Percentiles rank a stretch among this genome's conserved stretches.
These are phyloP conservation scores for Empis stercorea DNA, from an alignment of 2,888 invertebrate species.

Conservation along the genomic window DNA sequence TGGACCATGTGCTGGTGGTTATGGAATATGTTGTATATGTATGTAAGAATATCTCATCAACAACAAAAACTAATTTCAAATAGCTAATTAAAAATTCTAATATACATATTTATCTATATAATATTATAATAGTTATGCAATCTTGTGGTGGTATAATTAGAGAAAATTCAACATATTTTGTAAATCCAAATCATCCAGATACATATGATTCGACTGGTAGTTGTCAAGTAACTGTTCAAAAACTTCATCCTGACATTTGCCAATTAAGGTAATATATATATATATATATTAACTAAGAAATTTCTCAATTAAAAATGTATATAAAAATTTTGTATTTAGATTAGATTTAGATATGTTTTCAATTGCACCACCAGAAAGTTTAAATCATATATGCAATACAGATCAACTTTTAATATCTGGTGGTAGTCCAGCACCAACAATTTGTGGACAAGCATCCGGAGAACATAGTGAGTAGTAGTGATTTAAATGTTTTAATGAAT, in stretches of 20 bases:
- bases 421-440: slow-evolving; percentile 62
- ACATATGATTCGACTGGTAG: slow-evolving; percentile 65
- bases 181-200: slow-evolving; percentile 67
- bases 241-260: slow-evolving; percentile 65
- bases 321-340: slow-evolving; percentile 31
- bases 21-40: slow-evolving; percentile 36
- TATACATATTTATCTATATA: neutral
- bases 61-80: neutral
- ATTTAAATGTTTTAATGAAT: neutral
- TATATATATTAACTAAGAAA: no score
- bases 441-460: slow-evolving; percentile 69
- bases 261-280: slow-evolving; percentile 54
- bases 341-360: slow-evolving; percentile 68
- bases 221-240: slow-evolving; percentile 70
- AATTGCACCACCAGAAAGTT: slow-evolving; percentile 60
- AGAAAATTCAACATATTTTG: slow-evolving; percentile 78
- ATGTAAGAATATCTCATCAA: slow-evolving; percentile 14
- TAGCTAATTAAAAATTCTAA: neutral
- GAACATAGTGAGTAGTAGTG: slow-evolving; percentile 69
- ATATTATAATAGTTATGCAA: slow-evolving; percentile 48
- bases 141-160: slow-evolving; percentile 65
- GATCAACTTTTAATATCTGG: slow-evolving; percentile 80
- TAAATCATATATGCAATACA: slow-evolving; percentile 66
- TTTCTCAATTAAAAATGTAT: neutral
- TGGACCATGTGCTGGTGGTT: slow-evolving; percentile 59